Conservation (phyloP, 1,140 invertebrate species). For the Drosophila varians region DNA sequence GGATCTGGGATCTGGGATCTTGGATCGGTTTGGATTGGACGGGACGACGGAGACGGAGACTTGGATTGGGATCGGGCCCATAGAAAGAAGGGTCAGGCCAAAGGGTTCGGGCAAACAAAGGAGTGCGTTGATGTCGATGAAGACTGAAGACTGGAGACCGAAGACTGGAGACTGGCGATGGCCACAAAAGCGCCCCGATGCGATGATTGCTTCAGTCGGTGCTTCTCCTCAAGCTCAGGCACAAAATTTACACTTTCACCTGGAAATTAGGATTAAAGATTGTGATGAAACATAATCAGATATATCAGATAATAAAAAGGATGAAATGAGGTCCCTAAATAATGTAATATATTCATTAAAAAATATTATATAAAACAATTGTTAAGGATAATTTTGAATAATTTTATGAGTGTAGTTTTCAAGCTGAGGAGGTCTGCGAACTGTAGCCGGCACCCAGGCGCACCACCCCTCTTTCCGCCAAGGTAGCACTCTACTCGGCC, state of each 20-base stretch:
- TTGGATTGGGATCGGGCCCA: neutral
- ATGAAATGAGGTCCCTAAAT: too few species aligned
- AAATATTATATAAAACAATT: too few species aligned
- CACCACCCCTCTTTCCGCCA: conserved; percentile 13
- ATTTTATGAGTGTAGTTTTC: conserved; percentile 5
- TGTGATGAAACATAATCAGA: too few species aligned
- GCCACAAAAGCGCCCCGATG: conserved; percentile 76
- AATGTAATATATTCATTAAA: too few species aligned
- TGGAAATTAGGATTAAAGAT: too few species aligned
- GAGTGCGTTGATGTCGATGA: conserved; percentile 55
- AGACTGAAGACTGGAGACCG: conserved; percentile 6
- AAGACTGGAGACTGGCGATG: conserved; percentile 13
- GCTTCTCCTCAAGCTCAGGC: conserved; percentile 14
- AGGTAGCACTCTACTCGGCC: neutral
- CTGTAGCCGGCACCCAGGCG: conserved; percentile 76
- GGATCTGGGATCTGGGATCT: neutral
- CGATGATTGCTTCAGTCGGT: conserved; percentile 68
- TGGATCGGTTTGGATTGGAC: conserved; percentile 26
- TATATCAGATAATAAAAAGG: too few species aligned
- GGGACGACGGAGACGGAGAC: conserved; percentile 1
- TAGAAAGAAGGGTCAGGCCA: conserved; percentile 17
- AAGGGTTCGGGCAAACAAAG: conserved; percentile 37
- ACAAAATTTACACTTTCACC: neutral
- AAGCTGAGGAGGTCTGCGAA: conserved; percentile 43
- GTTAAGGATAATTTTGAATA: too few species aligned